phyloP scores from a whole-genome alignment of 2,888 invertebrate genomes.

The Zaprionus obscuricornis region DNA sequence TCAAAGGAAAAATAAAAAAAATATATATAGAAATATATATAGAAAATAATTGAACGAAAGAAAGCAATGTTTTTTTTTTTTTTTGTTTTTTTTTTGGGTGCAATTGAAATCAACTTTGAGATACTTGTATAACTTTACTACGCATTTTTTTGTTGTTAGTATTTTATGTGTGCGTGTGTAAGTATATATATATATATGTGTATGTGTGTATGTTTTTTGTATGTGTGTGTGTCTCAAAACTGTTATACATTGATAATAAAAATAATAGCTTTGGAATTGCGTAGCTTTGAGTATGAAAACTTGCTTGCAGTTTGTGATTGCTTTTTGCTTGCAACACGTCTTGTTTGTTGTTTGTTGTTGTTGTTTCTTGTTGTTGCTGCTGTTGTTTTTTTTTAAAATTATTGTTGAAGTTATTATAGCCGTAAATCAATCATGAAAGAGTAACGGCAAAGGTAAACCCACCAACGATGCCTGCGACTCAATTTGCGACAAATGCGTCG shows the following conservation, averaged over 20 bases:
- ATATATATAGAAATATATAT: too few relatives aligned
- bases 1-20: too few relatives aligned
- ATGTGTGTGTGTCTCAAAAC: constrained; percentile 59
- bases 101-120: constrained; percentile 49
- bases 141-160: constrained; percentile 49
- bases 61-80: too few relatives aligned
- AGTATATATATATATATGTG: constrained; percentile 31
- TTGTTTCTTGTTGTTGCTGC: constrained; percentile 6
- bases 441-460: constrained; percentile 81
- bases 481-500: constrained; percentile 72
- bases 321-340: constrained; percentile 35
- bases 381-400: constrained; percentile 16
- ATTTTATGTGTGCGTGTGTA: constrained; percentile 32
- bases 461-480: constrained; percentile 83
- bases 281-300: constrained; percentile 67
- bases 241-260: constrained; percentile 73
- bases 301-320: constrained; percentile 59
- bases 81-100: too few relatives aligned
- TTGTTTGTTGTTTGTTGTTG: constrained; percentile 29
- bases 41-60: too few relatives aligned
- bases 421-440: constrained; percentile 76
- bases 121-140: constrained; percentile 37
- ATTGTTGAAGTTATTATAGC: constrained; percentile 3
- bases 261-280: constrained; percentile 60
- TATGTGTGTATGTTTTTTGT: constrained; percentile 18